phyloP scores from a whole-genome alignment of 1,140 invertebrate genomes.

The Scylla paramamosain region DNA sequence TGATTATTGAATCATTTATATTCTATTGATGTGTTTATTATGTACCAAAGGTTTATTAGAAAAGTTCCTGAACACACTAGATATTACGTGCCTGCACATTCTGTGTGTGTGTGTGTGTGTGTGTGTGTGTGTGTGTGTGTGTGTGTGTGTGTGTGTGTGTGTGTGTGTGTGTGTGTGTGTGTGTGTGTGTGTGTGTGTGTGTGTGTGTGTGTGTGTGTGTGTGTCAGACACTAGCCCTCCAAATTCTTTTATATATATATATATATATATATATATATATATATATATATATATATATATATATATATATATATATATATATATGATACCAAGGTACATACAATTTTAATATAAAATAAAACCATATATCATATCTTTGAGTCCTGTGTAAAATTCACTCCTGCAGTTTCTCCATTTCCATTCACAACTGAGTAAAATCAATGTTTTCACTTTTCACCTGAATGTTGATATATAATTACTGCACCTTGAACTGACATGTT shows the following conservation, averaged over 20 bases:
- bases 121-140: not conserved
- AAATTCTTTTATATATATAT: slow-evolving; percentile 47
- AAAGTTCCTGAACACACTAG: too few relatives aligned
- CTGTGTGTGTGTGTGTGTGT: not conserved
- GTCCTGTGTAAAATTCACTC: too few relatives aligned
- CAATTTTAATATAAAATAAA: too few relatives aligned
- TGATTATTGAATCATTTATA: too few relatives aligned
- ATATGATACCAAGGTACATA: not conserved
- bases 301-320: not conserved
- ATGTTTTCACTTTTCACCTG: not conserved
- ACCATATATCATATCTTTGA: too few relatives aligned
- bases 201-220: not conserved
- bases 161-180: slow-evolving; percentile 9
- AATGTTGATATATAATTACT: not conserved
- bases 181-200: slow-evolving; percentile 5
- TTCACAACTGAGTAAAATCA: too few relatives aligned
- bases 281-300: slow-evolving; percentile 9
- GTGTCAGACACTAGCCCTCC: not conserved
- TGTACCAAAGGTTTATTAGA: too few relatives aligned
- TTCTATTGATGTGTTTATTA: too few relatives aligned
- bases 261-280: not conserved
- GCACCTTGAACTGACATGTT: not conserved
- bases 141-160: slow-evolving; percentile 33
- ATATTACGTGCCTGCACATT: too few relatives aligned
- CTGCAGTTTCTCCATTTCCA: too few relatives aligned